Percentiles rank a stretch among this genome's conserved stretches.
Evolutionary conservation across 2,888 invertebrate genomes (phyloP).

Genomic region (Watsonalla cultraria): DNA sequence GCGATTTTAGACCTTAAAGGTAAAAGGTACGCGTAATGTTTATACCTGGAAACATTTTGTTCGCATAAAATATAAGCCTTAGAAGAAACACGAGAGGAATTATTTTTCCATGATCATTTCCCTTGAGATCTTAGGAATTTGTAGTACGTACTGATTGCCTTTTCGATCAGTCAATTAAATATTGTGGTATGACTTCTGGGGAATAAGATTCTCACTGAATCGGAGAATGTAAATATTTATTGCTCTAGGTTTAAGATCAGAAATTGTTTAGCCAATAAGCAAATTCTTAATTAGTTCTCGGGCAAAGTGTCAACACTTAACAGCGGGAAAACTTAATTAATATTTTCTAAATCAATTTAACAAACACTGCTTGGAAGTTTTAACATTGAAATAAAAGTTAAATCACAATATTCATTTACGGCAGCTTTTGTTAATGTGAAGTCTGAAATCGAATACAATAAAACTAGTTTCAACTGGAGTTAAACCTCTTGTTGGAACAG

Average conservation of each 20-base stretch:
- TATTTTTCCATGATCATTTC: not conserved
- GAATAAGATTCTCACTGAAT: not conserved
- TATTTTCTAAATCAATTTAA: slow-evolving; percentile 17
- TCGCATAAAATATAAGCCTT: not conserved
- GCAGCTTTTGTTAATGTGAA: slow-evolving; percentile 14
- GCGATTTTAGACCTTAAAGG: not conserved
- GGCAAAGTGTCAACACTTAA: not conserved
- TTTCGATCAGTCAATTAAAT: not conserved
- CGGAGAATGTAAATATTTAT: not conserved
- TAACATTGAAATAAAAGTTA: slow-evolving; percentile 15
- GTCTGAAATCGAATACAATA: slow-evolving; percentile 29
- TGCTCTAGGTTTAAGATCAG: not conserved
- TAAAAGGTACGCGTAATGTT: not conserved
- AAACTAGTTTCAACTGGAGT: slow-evolving; percentile 28
- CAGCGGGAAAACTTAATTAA: slow-evolving; percentile 12
- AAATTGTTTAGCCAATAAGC: slow-evolving; percentile 8
- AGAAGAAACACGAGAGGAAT: not conserved
- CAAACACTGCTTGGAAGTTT: not conserved
- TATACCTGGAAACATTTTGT: not conserved
- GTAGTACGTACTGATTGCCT: not conserved
- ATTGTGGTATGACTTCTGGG: not conserved
- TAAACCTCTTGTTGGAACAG: slow-evolving; percentile 29
- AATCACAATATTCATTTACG: slow-evolving; percentile 30
- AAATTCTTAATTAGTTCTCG: not conserved
- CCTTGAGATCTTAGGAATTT: not conserved